Evolutionary conservation across 2,113 vertebrate species (phyloP).

Genomic region (Lagopus muta): DNA sequence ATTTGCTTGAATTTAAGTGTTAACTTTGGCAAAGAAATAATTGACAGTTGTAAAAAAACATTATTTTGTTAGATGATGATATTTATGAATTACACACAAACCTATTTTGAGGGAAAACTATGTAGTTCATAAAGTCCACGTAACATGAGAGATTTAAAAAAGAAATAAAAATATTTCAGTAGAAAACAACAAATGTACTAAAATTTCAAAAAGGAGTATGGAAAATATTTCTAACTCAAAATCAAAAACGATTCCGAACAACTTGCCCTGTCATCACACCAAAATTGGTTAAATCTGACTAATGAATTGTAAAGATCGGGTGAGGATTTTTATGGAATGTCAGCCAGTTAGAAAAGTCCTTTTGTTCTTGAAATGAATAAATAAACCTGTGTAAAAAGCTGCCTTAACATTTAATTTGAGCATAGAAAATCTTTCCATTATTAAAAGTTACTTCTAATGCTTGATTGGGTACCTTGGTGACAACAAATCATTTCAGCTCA

Average conservation of each 20-base stretch:
- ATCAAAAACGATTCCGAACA: neutral
- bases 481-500: neutral
- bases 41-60: constrained; percentile 64
- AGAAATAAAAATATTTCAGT: constrained; percentile 24
- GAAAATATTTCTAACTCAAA: neutral
- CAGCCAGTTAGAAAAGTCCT: neutral
- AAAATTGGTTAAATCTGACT: neutral
- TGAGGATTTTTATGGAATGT: neutral
- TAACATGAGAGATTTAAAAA: constrained; percentile 59
- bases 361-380: neutral
- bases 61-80: constrained; percentile 64
- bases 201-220: constrained; percentile 17
- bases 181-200: constrained; percentile 16
- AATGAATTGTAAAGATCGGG: neutral
- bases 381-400: neutral
- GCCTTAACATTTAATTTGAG: neutral
- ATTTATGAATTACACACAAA: constrained; percentile 58
- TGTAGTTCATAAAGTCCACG: constrained; percentile 8
- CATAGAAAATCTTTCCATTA: neutral
- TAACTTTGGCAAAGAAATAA: constrained; percentile 69
- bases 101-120: constrained; percentile 52
- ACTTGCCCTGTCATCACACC: neutral
- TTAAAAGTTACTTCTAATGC: neutral
- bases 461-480: neutral
- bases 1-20: constrained; percentile 66